Base-by-base conservation (phyloP, 1,140 invertebrate genomes). In the Drosophila sulfurigaster region DNA sequence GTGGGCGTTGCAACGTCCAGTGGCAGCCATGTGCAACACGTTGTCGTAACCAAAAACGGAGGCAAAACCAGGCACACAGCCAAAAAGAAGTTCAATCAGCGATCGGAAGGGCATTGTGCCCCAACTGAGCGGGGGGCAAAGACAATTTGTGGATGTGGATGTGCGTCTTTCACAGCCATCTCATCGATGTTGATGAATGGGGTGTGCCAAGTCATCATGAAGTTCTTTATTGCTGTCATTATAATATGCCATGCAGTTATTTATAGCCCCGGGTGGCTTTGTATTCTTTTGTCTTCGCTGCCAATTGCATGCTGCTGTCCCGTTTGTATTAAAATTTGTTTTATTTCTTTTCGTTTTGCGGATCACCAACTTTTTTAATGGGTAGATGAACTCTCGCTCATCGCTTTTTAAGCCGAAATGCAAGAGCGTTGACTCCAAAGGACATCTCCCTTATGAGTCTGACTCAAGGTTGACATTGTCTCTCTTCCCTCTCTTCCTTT, bases 151-250 rank as follows among this genome's bases (percentile, higher is more conserved):
- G 35, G 35, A 38, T 32, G 30, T 32, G 30, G 6, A n/a, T 54
- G 25, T 54, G 51, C 20, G 38, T 43, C 43, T 45, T 20, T 64
- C 57, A 30, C 48, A 69, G 81, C 68, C 49, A 73, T 71, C 77
- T 45, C 83, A 80, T 73, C 80, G 85, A 89, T 81, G 54, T 67
- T 88, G 85, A 88, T 88, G 83, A 88, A 88, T 88, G 83, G 83
- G 83, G 83, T 83, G 83, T 82, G 83, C 83, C 83, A 58, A 78
- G 78, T 71, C 83, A 83, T 89, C 83, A 78, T 87, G 52, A 46
- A 73, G 41, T 83, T 78, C 83, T 87, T 88, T 89, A 88, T 88
- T 89, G 83, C 85, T 85, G 85, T 89, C 83, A 88, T 88, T 89
- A 88, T 88, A 87, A 83, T 78, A 56, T 72, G 81, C 66, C 66